Percentiles rank a stretch among this genome's conserved stretches.
Evolutionary conservation across 1,140 invertebrate genomes (phyloP).

Genomic region (Cotesia typhae): DNA sequence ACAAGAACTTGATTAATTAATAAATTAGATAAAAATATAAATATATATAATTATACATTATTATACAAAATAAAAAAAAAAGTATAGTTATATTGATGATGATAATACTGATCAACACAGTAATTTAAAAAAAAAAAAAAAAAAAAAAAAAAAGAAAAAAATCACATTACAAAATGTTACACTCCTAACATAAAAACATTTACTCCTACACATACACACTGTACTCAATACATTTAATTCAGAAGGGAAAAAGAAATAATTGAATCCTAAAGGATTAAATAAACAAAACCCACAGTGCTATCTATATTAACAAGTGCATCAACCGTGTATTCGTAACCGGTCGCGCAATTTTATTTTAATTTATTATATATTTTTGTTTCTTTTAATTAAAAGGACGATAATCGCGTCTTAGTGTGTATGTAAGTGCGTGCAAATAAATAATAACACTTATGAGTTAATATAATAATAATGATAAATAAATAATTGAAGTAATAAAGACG

Average conservation of each 20-base stretch:
- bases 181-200: constrained; percentile 24
- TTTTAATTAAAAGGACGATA: constrained; percentile 37
- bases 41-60: constrained; percentile 44
- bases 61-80: constrained; percentile 42
- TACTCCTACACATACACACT: constrained; percentile 43
- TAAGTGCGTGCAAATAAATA: constrained; percentile 42
- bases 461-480: constrained; percentile 18
- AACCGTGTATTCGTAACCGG: constrained; percentile 48
- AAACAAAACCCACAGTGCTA: constrained; percentile 45
- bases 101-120: constrained; percentile 22
- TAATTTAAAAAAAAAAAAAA: constrained; percentile 24
- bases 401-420: constrained; percentile 41
- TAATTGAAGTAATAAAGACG: constrained; percentile 16
- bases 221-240: background rate
- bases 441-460: constrained; percentile 38
- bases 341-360: constrained; percentile 42
- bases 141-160: constrained; percentile 28
- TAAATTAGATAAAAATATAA: constrained; percentile 39
- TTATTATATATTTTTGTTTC: too few species aligned
- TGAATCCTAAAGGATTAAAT: constrained; percentile 38
- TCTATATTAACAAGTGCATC: constrained; percentile 46
- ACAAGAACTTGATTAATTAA: constrained; percentile 45
- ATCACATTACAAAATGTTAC: constrained; percentile 9
- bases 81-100: constrained; percentile 51
- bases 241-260: constrained; percentile 12